Evolutionary conservation across 2,888 invertebrate genomes (phyloP).

Genomic region (Theodoxus fluviatilis): DNA sequence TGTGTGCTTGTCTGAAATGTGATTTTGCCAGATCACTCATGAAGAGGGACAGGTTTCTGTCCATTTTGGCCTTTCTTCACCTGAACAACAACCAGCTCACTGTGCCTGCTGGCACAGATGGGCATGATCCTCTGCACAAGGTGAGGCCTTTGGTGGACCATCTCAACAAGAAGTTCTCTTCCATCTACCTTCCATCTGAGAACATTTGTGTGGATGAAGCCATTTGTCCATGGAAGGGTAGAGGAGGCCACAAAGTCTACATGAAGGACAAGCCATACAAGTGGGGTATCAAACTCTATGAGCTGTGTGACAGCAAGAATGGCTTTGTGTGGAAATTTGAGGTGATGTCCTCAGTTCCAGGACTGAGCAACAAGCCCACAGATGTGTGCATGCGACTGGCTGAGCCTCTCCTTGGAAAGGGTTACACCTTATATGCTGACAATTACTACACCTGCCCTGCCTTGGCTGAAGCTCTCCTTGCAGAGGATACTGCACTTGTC

Average conservation of each 20-base stretch:
- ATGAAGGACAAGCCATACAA: conserved; percentile 23
- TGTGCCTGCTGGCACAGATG: background rate
- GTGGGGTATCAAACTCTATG: conserved; percentile 18
- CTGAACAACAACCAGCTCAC: no score
- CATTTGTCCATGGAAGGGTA: conserved; percentile 19
- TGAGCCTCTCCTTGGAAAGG: conserved; percentile 1
- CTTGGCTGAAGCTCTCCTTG: conserved; percentile 2
- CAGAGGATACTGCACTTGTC: conserved; percentile 14
- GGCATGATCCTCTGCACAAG: conserved; percentile 16
- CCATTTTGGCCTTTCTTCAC: no score
- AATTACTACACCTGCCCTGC: conserved; percentile 28
- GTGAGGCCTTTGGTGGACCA: background rate
- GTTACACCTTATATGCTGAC: conserved; percentile 26
- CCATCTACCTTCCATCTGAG: background rate
- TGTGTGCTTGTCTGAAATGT: background rate
- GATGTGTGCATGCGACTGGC: conserved; percentile 8
- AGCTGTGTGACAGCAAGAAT: conserved; percentile 8
- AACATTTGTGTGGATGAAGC: conserved; percentile 19
- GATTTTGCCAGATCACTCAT: background rate
- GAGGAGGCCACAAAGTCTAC: background rate
- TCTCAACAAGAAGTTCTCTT: background rate
- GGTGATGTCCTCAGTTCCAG: background rate
- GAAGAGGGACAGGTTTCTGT: no score
- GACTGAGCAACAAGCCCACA: conserved; percentile 23
- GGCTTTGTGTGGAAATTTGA: conserved; percentile 17